Evolutionary conservation across 2,888 invertebrate genomes (phyloP), one percentile per base, ranked within the genome.

Genomic region (Drosophila recens): DNA sequence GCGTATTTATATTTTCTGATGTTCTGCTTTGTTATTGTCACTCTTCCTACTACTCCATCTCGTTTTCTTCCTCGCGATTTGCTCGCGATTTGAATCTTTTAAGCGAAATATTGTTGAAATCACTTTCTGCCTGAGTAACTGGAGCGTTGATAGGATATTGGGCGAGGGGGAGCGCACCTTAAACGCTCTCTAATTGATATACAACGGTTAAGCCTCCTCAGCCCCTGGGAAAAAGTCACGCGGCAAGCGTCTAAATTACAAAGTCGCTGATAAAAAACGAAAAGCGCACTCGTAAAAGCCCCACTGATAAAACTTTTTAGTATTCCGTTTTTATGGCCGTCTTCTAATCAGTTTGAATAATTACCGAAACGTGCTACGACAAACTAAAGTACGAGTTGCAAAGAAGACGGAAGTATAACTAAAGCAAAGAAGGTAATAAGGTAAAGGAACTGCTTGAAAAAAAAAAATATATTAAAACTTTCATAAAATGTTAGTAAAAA

Each of bases 31-130:
- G 84, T 72, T 83, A 57, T 78, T 70, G 72, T 64, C 69, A 54
- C 67, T 64, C 58, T 72, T 70, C 62, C 71, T 67, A 62, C 54
- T 23, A 57, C 52, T 57, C 58, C 30, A 6, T 67, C 65, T 65
- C 59, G 17, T 36, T 51, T 27, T 38, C 57, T 40, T 42, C 52
- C 33, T 36, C 48, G 8, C 49, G 67, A 56, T 86, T 90, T 75
- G 72, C 78, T 74, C 71, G 75, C 87, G 90, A 81, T 90, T 90
- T 88, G 89, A 90, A 90, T 89, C 90, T 88, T 80, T 90, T 90
- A 87, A 80, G 80, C 77, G 72, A 90, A 90, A 90, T 91, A 90
- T 90, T 90, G 91, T 90, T 68, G 80, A 85, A 87, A 90, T 90
- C 90, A 90, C 77, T 89, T 90, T 88, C 77, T 80, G 87, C 80